A percentile compares a stretch with the other conserved stretches of the same genome.
Evolutionary conservation across 2,888 invertebrate species (phyloP).

Genomic region (Antheraea assamensis): DNA sequence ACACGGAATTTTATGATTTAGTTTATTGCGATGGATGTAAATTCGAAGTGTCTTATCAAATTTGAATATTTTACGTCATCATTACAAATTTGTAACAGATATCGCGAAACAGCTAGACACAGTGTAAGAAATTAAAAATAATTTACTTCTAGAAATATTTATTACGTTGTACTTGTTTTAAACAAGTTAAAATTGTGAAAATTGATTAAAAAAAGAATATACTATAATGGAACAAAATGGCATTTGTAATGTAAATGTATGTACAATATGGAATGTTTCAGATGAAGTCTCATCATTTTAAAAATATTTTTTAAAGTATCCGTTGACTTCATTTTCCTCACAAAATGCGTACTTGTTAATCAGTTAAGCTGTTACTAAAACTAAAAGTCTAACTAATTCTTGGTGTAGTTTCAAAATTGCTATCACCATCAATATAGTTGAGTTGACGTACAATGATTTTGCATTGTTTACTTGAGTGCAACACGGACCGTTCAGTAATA

Average conservation of each 20-base stretch:
- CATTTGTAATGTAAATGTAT: not conserved
- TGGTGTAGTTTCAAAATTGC: not conserved
- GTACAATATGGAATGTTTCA: not conserved
- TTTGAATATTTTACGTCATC: not conserved
- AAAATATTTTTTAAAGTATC: not conserved
- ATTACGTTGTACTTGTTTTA: too few relatives aligned
- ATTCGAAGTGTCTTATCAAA: not conserved
- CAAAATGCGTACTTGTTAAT: not conserved
- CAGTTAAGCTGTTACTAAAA: not conserved
- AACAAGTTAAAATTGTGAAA: too few relatives aligned
- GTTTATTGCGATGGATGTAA: not conserved
- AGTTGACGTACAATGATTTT: constrained; percentile 16
- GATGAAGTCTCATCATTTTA: not conserved
- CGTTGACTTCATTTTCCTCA: not conserved
- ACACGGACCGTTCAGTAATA: constrained; percentile 11
- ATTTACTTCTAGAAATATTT: not conserved
- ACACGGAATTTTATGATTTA: not conserved
- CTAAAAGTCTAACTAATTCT: not conserved
- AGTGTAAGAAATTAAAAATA: not conserved
- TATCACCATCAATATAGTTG: not conserved
- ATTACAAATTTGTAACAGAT: not conserved
- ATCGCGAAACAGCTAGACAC: not conserved
- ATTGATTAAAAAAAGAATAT: too few relatives aligned
- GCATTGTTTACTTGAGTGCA: constrained; percentile 27
- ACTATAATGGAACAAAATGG: too few relatives aligned